phyloP scores from a whole-genome alignment of 92 coral and sea anemone species.

The Anthopleura xanthogrammica region DNA sequence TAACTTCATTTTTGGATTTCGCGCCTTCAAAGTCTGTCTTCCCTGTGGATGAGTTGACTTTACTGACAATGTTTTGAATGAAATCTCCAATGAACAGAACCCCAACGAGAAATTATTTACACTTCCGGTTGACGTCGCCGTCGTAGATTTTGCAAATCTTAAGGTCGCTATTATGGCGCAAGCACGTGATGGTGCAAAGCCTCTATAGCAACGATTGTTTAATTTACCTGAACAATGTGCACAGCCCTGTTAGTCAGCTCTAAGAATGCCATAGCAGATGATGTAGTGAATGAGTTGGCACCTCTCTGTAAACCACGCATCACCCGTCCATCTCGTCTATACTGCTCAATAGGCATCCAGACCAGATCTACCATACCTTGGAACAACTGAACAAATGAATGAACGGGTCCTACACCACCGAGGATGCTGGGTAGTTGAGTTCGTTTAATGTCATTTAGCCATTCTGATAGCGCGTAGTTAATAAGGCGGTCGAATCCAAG shows the following conservation, averaged over 20 bases:
- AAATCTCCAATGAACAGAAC: too few species aligned
- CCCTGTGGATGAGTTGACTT: too few species aligned
- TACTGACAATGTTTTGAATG: too few species aligned
- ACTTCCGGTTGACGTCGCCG: too few species aligned
- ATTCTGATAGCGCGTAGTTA: constrained; percentile 87
- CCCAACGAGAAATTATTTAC: too few species aligned
- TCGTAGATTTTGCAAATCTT: too few species aligned
- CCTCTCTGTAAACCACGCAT: constrained; percentile 98
- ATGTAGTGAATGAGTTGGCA: constrained; percentile 94
- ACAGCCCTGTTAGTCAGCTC: constrained; percentile 93
- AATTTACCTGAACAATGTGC: constrained; percentile 83
- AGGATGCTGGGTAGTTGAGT: constrained; percentile 84
- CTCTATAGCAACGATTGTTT: neutral
- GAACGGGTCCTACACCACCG: constrained; percentile 99
- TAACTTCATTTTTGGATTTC: too few species aligned
- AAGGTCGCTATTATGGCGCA: too few species aligned
- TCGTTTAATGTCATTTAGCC: constrained; percentile 91
- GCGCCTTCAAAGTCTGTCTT: too few species aligned
- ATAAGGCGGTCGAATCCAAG: constrained; percentile 91
- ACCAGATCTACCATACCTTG: constrained; percentile 94
- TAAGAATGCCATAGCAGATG: constrained; percentile 98
- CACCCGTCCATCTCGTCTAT: constrained; percentile 95
- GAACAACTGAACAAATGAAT: constrained; percentile 89
- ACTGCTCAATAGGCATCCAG: constrained; percentile 98
- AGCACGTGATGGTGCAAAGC: too few species aligned